Evolutionary conservation across 2,797 vertebrate species (phyloP), one percentile per base, ranked within the genome.

Genomic region (Etheostoma nigrum): DNA sequence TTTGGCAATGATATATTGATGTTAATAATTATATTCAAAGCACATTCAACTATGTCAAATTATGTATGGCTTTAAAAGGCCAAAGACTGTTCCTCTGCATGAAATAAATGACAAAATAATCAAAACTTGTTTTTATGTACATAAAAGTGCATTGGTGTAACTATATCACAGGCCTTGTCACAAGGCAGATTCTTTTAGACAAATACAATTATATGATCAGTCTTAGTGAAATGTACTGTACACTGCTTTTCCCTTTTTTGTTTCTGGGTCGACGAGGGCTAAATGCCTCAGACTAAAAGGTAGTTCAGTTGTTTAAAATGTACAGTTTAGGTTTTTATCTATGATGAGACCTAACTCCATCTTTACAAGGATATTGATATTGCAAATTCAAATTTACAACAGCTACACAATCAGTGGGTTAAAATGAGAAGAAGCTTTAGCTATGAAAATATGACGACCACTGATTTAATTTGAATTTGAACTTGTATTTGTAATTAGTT

Each of bases 121-220:
- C 14, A 52, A 86, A 85, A 64, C 62, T 80, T 85, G 40, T 91
- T 76, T 71, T 65, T 94, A 89, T 91, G 79, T 94, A 93, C 86
- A 94, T 90, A 78, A 94, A 94, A 94, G 93, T 95, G 94, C 94
- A 91, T 91, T 82, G 78, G 76, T 90, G 87, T 77, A 84, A 79
- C 72, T 90, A 89, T 79, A 70, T 89, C 79, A 90, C 81, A 82
- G 59, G 84, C 88, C 88, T 88, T 82, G 78, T 87, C 86, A 88
- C 83, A 86, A 93, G 90, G 93, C 87, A 80, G 77, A 82, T 86
- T 74, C 57, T 74, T 88, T 78, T 82, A 30, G 74, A 87, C 82
- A 77, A 65, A 85, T 87, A 84, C 89, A 89, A 81, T 79, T 87
- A 57, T 82, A 74, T 74, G 51, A 76, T 85, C 74, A 77, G 53